These are phyloP conservation scores for Tenualosa ilisha DNA, from an alignment of 2,797 vertebrate genomes.

Conservation along the genomic window DNA sequence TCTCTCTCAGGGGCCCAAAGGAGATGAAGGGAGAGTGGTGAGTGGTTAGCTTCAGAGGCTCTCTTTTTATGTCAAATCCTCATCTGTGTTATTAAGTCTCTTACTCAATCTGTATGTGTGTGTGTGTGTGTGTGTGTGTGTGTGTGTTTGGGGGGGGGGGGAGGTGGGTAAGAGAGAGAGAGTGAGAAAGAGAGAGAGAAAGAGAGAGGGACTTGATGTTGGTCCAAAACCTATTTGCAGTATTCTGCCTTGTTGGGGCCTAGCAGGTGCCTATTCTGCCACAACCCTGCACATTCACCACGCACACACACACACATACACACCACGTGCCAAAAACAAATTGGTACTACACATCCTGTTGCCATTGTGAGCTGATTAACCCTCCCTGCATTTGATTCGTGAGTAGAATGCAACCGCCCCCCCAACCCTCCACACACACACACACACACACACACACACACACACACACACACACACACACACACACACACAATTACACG, in stretches of 20 bases:
- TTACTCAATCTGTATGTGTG: slow-evolving; percentile 10
- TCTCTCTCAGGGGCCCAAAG: slow-evolving; percentile 87
- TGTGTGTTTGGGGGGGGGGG: not conserved
- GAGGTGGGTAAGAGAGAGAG: not conserved
- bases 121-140: slow-evolving; percentile 17
- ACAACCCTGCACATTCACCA: slow-evolving; percentile 35
- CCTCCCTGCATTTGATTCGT: slow-evolving; percentile 34
- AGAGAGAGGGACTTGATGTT: slow-evolving; percentile 9
- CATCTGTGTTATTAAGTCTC: slow-evolving; percentile 46
- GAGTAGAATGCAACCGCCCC: not conserved
- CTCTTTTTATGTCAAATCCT: slow-evolving; percentile 50
- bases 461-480: slow-evolving; percentile 45
- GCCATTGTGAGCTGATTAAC: slow-evolving; percentile 60
- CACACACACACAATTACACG: slow-evolving; percentile 46
- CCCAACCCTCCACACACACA: not conserved
- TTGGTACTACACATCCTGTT: slow-evolving; percentile 58
- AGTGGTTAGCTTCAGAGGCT: slow-evolving; percentile 58
- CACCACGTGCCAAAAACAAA: slow-evolving; percentile 55
- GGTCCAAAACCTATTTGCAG: slow-evolving; percentile 23
- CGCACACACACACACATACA: not conserved
- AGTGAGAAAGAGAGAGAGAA: not conserved
- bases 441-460: not conserved
- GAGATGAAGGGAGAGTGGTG: slow-evolving; percentile 88
- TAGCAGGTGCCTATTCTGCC: slow-evolving; percentile 57
- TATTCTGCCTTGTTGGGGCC: slow-evolving; percentile 46